These are phyloP conservation scores for Caradrina kadenii DNA, from an alignment of 2,888 invertebrate species.

Conservation along the genomic window DNA sequence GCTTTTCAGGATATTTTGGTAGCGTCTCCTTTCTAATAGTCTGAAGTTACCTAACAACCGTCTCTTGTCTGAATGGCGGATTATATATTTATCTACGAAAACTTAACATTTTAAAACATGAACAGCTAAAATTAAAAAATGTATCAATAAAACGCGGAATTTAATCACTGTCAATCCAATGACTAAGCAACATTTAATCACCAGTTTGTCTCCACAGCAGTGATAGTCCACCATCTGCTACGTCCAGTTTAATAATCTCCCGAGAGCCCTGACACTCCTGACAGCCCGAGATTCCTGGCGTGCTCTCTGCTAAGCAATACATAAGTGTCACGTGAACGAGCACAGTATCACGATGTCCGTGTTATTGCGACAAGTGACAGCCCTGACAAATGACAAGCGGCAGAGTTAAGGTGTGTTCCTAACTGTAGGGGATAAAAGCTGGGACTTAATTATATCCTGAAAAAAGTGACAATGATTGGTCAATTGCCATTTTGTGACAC, in stretches of 20 bases:
- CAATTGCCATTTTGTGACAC: too few species aligned
- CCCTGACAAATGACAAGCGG: constrained; percentile 50
- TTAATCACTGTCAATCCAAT: neutral
- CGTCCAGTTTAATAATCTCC: constrained; percentile 19
- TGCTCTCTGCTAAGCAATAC: constrained; percentile 42
- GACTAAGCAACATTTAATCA: neutral
- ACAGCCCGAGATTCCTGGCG: constrained; percentile 35
- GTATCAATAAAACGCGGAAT: neutral
- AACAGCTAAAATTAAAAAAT: neutral
- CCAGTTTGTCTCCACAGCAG: neutral
- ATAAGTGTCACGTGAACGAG: constrained; percentile 45
- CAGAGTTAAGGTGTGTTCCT: constrained; percentile 19
- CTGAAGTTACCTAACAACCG: neutral
- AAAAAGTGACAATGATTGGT: too few species aligned
- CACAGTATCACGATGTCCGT: constrained; percentile 27
- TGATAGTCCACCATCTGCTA: neutral
- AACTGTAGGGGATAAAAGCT: neutral
- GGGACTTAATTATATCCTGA: neutral
- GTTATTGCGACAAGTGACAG: constrained; percentile 33
- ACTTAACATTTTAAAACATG: neutral
- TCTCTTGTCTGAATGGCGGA: neutral
- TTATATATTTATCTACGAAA: neutral
- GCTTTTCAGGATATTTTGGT: neutral
- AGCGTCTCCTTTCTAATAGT: neutral
- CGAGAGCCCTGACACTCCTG: constrained; percentile 12